Evolutionary conservation across 2,888 invertebrate species (phyloP).

Genomic region (Acanthosepion lycidas): DNA sequence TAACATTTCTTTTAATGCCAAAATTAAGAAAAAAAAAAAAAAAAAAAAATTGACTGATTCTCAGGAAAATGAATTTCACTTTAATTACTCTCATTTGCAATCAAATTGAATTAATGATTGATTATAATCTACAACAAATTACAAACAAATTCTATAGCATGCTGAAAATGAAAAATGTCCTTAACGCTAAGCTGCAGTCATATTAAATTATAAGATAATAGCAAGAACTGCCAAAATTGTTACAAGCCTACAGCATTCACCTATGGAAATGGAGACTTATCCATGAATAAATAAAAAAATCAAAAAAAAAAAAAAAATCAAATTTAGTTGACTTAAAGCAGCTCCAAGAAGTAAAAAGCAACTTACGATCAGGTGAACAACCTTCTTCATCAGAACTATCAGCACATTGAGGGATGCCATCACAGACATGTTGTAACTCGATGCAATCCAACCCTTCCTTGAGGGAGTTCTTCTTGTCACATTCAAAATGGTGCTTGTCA

Average conservation of each 20-base stretch:
- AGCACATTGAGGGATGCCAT: constrained; percentile 65
- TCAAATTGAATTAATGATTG: neutral
- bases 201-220: neutral
- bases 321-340: neutral
- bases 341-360: neutral
- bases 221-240: neutral
- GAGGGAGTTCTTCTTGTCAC: constrained; percentile 58
- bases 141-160: neutral
- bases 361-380: constrained; percentile 55
- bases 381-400: constrained; percentile 68
- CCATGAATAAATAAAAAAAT: neutral
- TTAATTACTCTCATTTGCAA: too few relatives aligned
- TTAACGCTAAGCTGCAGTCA: neutral
- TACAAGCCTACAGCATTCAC: constrained; percentile 15
- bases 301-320: neutral
- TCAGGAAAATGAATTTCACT: too few relatives aligned
- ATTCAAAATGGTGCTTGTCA: constrained; percentile 57
- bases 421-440: constrained; percentile 59
- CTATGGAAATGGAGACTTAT: neutral
- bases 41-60: too few relatives aligned
- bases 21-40: too few relatives aligned
- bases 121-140: neutral
- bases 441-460: constrained; percentile 61
- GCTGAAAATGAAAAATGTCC: neutral
- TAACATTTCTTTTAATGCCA: too few relatives aligned